Base-by-base conservation (phyloP, 2,113 vertebrate genomes). In the Misgurnus mizolepis region DNA sequence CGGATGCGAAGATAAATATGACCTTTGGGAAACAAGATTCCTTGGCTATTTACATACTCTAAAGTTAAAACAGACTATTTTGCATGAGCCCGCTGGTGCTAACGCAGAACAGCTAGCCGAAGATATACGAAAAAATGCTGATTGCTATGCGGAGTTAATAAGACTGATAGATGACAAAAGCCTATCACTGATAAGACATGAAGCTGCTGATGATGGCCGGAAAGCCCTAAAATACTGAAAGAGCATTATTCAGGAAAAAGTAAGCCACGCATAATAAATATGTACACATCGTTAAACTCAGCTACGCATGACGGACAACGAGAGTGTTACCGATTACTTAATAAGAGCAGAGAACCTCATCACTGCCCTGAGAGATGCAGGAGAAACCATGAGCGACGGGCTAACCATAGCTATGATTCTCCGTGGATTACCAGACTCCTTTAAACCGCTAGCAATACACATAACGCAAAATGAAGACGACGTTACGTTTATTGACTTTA, bases 231-330 rank as follows among this genome's bases (percentile, higher is more conserved):
- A 7, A 41, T 67, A 67, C 40, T 67, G 40, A 67, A n/a, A 43
- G 77, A 82, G n/a, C 58, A 82, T 60, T 76, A 82, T 40, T 74
- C 69, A 8, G 80, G 83, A 5, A 85, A 66, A 62, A 75, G 58
- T 22, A 80, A 82, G 66, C 80, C 67, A 49, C 7, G 60, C 10
- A 22, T 22, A 0, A 22, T 22, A 22, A 22, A 22, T 22, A 22
- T 22, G 22, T 22, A 22, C 22, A 22, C 22, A 22, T 22, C 22
- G 22, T 22, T 22, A 22, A n/a, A 22, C 22, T 22, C 22, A 22
- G 22, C 22, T 22, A 22, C 22, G 22, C 22, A 22, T 22, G 22
- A 22, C 22, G 22, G 22, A 22, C 22, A 22, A 0, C 22, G 22
- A 22, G 22, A 22, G 22, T 22, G 22, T 22, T 22, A 22, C 22